phyloP scores from a whole-genome alignment of 2,797 vertebrate species.

The Enteromius viviparus region DNA sequence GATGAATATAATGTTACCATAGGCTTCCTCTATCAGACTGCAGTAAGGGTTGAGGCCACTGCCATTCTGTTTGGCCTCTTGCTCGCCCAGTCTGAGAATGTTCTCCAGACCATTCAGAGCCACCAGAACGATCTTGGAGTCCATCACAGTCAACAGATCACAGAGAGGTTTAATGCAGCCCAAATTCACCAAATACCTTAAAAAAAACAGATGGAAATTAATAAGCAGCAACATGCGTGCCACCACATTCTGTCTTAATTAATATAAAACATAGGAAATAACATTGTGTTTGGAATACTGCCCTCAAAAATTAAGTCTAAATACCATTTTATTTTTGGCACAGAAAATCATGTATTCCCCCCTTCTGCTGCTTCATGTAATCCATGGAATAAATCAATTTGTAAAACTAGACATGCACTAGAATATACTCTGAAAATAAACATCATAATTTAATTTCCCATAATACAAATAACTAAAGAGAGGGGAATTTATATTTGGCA shows the following conservation, averaged over 20 bases:
- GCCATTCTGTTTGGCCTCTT: constrained; percentile 88
- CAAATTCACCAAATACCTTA: constrained; percentile 93
- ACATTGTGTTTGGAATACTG: not conserved
- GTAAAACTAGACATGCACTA: not conserved
- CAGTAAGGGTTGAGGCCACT: constrained; percentile 94
- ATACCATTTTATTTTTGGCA: not conserved
- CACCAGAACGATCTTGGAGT: constrained; percentile 98
- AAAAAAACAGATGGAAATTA: not conserved
- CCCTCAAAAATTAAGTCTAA: not conserved
- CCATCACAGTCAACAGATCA: constrained; percentile 97
- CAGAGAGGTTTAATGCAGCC: constrained; percentile 97
- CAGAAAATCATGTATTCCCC: not conserved
- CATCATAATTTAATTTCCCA: constrained; percentile 10
- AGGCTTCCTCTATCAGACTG: constrained; percentile 96
- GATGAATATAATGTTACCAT: constrained; percentile 76
- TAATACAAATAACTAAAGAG: not conserved
- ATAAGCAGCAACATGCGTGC: not conserved
- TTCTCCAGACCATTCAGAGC: constrained; percentile 95
- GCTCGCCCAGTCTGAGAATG: constrained; percentile 93
- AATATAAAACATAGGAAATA: too few species aligned
- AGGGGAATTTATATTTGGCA: constrained; percentile 9
- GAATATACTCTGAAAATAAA: not conserved
- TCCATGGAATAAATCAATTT: not conserved
- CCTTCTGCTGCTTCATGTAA: not conserved
- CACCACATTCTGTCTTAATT: not conserved